Percentiles rank a stretch among this genome's conserved stretches.
Conservation (phyloP, 2,797 vertebrate species). For the Coilia nasus region DNA sequence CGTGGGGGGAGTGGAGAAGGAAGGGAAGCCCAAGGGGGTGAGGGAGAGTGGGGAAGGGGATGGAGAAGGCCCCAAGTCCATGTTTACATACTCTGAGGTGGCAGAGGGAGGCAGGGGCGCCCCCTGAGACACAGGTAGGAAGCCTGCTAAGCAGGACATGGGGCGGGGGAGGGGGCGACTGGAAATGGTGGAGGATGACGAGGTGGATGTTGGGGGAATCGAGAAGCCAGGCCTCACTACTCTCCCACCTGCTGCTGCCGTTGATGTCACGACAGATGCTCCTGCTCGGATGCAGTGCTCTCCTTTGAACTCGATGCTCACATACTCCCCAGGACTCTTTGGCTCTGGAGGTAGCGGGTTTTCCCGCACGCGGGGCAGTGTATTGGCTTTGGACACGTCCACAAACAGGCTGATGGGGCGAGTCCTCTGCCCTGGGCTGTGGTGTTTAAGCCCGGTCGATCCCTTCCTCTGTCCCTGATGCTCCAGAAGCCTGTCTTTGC, state of each 20-base stretch:
- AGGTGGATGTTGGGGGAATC: slow-evolving; percentile 46
- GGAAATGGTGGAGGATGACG: background rate
- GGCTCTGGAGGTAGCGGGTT: slow-evolving; percentile 75
- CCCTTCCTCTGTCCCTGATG: slow-evolving; percentile 51
- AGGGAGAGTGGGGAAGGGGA: slow-evolving; percentile 73
- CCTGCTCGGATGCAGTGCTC: slow-evolving; percentile 54
- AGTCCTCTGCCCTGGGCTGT: slow-evolving; percentile 60
- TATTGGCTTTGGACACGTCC: slow-evolving; percentile 81
- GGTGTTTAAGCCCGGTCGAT: slow-evolving; percentile 62
- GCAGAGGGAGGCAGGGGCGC: slow-evolving; percentile 62
- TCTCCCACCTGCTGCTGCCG: slow-evolving; percentile 47
- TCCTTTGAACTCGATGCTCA: slow-evolving; percentile 76
- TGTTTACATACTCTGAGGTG: slow-evolving; percentile 73
- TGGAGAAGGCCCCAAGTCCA: slow-evolving; percentile 72
- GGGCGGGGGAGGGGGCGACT: slow-evolving; percentile 63
- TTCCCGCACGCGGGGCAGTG: slow-evolving; percentile 78
- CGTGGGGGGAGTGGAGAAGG: slow-evolving; percentile 71
- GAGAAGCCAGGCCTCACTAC: slow-evolving; percentile 61
- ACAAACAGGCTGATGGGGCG: slow-evolving; percentile 76
- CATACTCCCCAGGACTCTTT: slow-evolving; percentile 80
- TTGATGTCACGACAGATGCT: background rate
- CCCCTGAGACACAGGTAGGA: slow-evolving; percentile 65
- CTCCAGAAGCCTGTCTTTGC: slow-evolving; percentile 65
- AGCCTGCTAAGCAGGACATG: slow-evolving; percentile 70
- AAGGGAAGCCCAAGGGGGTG: slow-evolving; percentile 70